These are phyloP conservation scores for Callyntrura sp. DNA, from an alignment of 2,888 invertebrate species.

Conservation along the genomic window DNA sequence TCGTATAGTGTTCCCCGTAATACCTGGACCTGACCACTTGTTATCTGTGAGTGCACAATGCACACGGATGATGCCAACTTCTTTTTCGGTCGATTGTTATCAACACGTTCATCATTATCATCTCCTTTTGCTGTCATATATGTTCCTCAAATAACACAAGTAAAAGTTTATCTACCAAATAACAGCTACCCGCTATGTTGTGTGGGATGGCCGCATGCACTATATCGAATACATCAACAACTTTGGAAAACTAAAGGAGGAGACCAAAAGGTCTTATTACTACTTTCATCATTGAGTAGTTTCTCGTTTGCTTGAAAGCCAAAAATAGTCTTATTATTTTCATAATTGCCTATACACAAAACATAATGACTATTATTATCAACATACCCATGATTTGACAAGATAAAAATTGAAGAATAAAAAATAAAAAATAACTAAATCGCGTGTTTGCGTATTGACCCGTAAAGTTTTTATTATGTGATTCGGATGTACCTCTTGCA, in stretches of 20 bases:
- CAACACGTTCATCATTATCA: constrained; percentile 2
- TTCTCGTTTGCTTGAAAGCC: background rate
- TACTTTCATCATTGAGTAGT: background rate
- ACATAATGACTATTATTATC: constrained; percentile 1
- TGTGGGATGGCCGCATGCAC: too few species aligned
- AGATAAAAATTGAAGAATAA: constrained; percentile 19
- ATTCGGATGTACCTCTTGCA: too few species aligned
- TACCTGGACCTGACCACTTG: background rate
- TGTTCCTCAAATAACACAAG: too few species aligned
- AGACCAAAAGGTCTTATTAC: background rate
- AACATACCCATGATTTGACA: background rate
- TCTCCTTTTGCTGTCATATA: background rate
- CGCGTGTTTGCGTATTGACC: too few species aligned
- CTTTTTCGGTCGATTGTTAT: background rate
- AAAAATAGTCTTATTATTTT: constrained; percentile 23
- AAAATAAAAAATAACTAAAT: background rate
- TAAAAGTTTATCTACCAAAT: too few species aligned
- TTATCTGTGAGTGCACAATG: too few species aligned
- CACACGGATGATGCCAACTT: too few species aligned
- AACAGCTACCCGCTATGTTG: too few species aligned
- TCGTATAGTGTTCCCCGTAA: background rate
- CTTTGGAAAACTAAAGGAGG: background rate
- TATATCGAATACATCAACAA: too few species aligned
- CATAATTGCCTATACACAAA: constrained; percentile 19
- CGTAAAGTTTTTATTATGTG: too few species aligned